A percentile compares a stretch with the other conserved stretches of the same genome.
Evolutionary conservation across 2,888 invertebrate genomes (phyloP).

Genomic region (Sinotaia quadrata): DNA sequence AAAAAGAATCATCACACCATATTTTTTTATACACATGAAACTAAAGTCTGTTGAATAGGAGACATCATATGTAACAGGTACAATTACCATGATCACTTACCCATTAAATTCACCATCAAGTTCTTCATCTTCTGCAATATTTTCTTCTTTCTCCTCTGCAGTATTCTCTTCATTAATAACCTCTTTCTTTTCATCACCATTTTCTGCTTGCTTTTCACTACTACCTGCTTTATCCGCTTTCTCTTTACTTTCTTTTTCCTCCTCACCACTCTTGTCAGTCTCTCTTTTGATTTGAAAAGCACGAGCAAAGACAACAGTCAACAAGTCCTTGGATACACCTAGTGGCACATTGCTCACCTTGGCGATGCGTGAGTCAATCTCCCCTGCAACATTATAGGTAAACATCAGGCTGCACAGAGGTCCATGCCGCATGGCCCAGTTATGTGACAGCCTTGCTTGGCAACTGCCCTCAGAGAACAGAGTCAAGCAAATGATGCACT

Average conservation of each 20-base stretch:
- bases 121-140: conserved; percentile 20
- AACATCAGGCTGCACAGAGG: conserved; percentile 11
- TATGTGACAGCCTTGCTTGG: neutral
- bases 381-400: conserved; percentile 28
- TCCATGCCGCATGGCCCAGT: conserved; percentile 4
- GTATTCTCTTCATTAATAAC: neutral
- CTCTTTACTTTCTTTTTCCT: conserved; percentile 10
- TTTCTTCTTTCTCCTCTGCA: conserved; percentile 14
- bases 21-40: no score
- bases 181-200: neutral
- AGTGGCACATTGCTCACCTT: conserved; percentile 23
- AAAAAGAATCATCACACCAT: no score
- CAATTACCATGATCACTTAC: conserved; percentile 16
- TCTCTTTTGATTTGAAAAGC: conserved; percentile 23
- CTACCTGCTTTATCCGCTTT: conserved; percentile 13
- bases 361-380: conserved; percentile 18
- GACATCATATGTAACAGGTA: no score
- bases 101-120: conserved; percentile 26
- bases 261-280: conserved; percentile 18
- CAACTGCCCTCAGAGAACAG: conserved; percentile 24
- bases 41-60: no score
- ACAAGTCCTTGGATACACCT: conserved; percentile 22
- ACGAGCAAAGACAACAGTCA: conserved; percentile 29
- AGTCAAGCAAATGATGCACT: neutral
- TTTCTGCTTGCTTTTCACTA: conserved; percentile 6